phyloP scores from a whole-genome alignment of 2,888 invertebrate species.

The Drosophila fulvimacula region DNA sequence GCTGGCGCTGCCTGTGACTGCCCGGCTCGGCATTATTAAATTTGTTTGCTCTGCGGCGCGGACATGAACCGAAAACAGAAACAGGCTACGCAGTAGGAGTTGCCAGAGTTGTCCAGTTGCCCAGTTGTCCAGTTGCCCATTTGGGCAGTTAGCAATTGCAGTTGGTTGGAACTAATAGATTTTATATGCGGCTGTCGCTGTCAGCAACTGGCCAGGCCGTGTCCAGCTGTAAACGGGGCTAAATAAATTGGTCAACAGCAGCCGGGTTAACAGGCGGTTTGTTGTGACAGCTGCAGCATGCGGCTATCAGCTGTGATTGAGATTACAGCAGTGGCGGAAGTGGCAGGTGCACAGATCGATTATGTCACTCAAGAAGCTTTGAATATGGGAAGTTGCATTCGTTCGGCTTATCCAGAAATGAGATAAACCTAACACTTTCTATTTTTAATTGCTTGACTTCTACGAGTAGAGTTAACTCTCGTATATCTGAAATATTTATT shows the following conservation, averaged over 20 bases:
- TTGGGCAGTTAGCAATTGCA: conserved; percentile 35
- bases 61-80: conserved; percentile 46
- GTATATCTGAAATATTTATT: too few species aligned
- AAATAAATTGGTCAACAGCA: conserved; percentile 62
- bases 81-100: conserved; percentile 32
- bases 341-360: conserved; percentile 15
- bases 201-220: conserved; percentile 51
- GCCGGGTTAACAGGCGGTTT: conserved; percentile 55
- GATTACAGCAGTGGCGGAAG: conserved; percentile 7
- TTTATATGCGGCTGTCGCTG: conserved; percentile 76
- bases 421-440: too few species aligned
- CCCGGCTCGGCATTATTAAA: conserved; percentile 52
- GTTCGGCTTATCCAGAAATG: too few species aligned
- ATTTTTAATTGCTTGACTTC: too few species aligned
- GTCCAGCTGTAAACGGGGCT: conserved; percentile 43
- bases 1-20: conserved; percentile 14
- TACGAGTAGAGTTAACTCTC: too few species aligned
- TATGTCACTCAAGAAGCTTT: neutral
- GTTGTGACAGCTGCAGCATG: conserved; percentile 64
- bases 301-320: conserved; percentile 47
- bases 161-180: conserved; percentile 68
- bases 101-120: conserved; percentile 17
- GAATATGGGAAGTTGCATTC: neutral
- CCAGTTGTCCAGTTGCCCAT: conserved; percentile 22
- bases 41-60: conserved; percentile 53